A percentile compares a stretch with the other conserved stretches of the same genome.
phyloP scores from a whole-genome alignment of 1,140 invertebrate genomes.

The Drosophila subobscura region DNA sequence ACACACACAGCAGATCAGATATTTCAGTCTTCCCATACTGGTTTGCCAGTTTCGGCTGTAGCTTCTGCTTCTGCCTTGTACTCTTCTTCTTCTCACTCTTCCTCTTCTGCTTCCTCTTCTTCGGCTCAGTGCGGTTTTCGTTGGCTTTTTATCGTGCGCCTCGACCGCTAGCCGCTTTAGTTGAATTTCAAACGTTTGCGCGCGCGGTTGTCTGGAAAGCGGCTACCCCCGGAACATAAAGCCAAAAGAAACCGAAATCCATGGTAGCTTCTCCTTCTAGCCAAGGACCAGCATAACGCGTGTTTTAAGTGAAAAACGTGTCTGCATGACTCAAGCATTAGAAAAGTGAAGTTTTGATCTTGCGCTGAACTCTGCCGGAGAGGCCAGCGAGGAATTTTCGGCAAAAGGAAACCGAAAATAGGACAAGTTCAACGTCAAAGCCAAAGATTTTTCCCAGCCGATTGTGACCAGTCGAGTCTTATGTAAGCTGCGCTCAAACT shows the following conservation, averaged over 20 bases:
- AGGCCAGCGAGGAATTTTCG: neutral
- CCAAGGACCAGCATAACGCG: neutral
- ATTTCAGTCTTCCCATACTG: conserved; percentile 56
- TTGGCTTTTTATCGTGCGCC: conserved; percentile 65
- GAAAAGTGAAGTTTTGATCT: conserved; percentile 26
- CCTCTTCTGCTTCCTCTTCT: neutral
- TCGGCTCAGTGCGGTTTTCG: conserved; percentile 33
- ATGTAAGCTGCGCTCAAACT: conserved; percentile 39
- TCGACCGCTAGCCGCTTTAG: conserved; percentile 62
- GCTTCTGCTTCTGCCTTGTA: conserved; percentile 62
- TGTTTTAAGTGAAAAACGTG: conserved; percentile 39
- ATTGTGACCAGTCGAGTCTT: conserved; percentile 15
- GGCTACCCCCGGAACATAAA: conserved; percentile 13
- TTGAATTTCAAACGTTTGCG: conserved; percentile 77
- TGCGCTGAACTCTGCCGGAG: conserved; percentile 3
- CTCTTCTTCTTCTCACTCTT: conserved; percentile 6
- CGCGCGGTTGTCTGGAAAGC: conserved; percentile 63
- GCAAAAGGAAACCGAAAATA: conserved; percentile 6
- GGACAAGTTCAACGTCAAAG: conserved; percentile 30
- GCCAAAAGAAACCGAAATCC: conserved; percentile 12
- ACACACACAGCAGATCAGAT: conserved; percentile 36
- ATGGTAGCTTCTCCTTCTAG: conserved; percentile 16
- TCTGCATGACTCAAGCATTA: neutral
- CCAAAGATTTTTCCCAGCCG: conserved; percentile 30
- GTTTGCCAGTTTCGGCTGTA: conserved; percentile 66